These are phyloP conservation scores for Spisula solida DNA, from an alignment of 2,888 invertebrate genomes.

Conservation along the genomic window DNA sequence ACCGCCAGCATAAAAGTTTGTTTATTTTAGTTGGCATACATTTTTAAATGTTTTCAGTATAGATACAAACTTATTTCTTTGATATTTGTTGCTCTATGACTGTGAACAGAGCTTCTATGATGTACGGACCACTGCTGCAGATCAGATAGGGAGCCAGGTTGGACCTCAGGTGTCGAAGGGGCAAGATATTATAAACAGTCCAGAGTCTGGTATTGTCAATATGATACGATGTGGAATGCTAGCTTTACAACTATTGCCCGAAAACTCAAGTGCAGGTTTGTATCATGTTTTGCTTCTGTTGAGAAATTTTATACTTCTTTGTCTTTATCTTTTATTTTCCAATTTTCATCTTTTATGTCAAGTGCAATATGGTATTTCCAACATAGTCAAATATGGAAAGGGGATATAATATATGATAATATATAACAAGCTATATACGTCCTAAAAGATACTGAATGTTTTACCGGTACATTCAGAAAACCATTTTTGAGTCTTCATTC, in stretches of 20 bases:
- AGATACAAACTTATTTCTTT: neutral
- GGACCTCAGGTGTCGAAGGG: conserved; percentile 61
- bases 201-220: conserved; percentile 92
- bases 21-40: too few relatives aligned
- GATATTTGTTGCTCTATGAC: neutral
- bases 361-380: neutral
- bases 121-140: conserved; percentile 36
- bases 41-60: too few relatives aligned
- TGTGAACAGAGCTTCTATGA: conserved; percentile 67
- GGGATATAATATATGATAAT: neutral
- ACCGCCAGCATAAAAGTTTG: too few relatives aligned
- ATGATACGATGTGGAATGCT: conserved; percentile 93
- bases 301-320: too few relatives aligned
- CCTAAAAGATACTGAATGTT: too few relatives aligned
- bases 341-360: too few relatives aligned
- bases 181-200: conserved; percentile 73
- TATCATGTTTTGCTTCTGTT: neutral
- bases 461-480: too few relatives aligned
- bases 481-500: too few relatives aligned
- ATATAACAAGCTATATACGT: neutral
- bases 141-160: neutral
- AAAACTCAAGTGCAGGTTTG: conserved; percentile 92
- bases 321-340: too few relatives aligned
- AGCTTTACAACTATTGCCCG: conserved; percentile 92
- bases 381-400: neutral